Conservation (phyloP, 2,113 vertebrate species). For the Ursus arctos region DNA sequence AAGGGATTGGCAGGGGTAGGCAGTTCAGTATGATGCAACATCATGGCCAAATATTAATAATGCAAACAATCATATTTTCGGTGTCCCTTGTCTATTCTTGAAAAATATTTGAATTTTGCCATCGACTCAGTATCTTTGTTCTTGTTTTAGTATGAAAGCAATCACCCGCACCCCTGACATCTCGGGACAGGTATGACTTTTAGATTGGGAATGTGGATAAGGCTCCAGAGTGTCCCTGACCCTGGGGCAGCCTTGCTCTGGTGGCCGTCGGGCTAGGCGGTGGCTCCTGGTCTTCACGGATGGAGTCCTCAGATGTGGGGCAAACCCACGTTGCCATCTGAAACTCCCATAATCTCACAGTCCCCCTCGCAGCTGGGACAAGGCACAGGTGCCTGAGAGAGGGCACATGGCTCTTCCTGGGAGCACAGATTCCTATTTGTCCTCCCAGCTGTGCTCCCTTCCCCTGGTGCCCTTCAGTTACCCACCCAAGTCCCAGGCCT, state of each 20-base stretch:
- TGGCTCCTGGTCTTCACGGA: background rate
- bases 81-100: background rate
- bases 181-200: background rate
- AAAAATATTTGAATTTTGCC: background rate
- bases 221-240: background rate
- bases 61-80: too few relatives aligned
- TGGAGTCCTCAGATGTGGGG: background rate
- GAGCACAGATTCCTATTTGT: background rate
- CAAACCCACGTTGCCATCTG: background rate
- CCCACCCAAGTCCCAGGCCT: background rate
- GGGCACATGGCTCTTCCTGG: background rate
- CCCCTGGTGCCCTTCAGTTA: rapidly evolving
- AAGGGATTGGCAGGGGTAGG: background rate
- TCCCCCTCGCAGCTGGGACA: background rate
- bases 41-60: background rate
- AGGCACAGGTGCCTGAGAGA: background rate
- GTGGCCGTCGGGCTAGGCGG: background rate
- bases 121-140: background rate
- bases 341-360: too few relatives aligned
- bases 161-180: too few relatives aligned
- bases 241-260: background rate
- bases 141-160: background rate
- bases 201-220: background rate
- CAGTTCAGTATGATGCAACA: rapidly evolving
- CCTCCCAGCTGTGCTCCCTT: background rate